Base-by-base conservation (phyloP, 2,797 vertebrate genomes). In the Phoebastria nigripes region DNA sequence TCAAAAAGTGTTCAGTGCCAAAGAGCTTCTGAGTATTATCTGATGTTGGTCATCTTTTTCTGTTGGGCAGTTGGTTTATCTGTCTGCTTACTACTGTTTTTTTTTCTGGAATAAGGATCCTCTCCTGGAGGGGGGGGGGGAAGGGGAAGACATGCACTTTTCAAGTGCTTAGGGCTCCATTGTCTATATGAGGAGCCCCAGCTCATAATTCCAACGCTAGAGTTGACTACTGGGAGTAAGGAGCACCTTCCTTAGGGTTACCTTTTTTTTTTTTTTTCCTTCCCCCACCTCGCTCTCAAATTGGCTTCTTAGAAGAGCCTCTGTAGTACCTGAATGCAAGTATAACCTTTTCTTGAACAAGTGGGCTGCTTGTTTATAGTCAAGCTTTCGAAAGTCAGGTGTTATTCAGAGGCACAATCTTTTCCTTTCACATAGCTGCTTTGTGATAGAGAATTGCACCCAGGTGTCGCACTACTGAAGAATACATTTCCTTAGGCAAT, bases 401-500 rank as follows among this genome's bases (percentile, higher is more conserved):
- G 42, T 78, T 91, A 51, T 25, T 93, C 33, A 83, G 87, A 90
- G 72, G 59, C 58, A 85, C 41, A 47, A 16, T 71, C 74, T 76
- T 66, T 49, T 94, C 47, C 58, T 93, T 95, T 93, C 21, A 33
- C 37, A 15, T 15, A 82, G 54, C 66, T 93, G 72, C 76, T 93
- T 74, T 62, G 56, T 83, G 87, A 83, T 79, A 49, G 41, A 87
- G 90, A 89, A 58, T 72, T 82, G 69, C 93, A 93, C 42, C 74
- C 93, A 37, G 54, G 94, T 82, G 63, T 92, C 46, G 24, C 35
- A 18, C 81, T 91, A 9, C 71, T 5, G 4, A 95, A 79, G 84
- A 94, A 87, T 94, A 91, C 1, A 2, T 90, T 95, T 95, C 97
- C 94, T 12, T 61, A 90, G 97, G 97, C 97, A 73, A 31, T 35